phyloP scores from a whole-genome alignment of 2,113 vertebrate genomes.

The Petaurus breviceps region DNA sequence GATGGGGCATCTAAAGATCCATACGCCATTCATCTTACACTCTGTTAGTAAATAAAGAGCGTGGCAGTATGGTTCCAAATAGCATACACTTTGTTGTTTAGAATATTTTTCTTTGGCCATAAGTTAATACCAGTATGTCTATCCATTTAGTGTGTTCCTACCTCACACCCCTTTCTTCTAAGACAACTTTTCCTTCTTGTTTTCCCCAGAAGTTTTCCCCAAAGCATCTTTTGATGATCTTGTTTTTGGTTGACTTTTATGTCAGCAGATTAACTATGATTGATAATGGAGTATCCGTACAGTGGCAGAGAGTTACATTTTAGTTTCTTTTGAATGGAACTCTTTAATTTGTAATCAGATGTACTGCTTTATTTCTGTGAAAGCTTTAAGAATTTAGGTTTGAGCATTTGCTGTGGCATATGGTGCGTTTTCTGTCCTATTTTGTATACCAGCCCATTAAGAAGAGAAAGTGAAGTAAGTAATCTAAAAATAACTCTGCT shows the following conservation, averaged over 20 bases:
- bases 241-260: slow-evolving; percentile 35
- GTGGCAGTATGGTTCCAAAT: background rate
- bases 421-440: slow-evolving; percentile 81
- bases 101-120: slow-evolving; percentile 49
- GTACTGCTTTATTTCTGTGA: slow-evolving; percentile 65
- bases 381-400: slow-evolving; percentile 71
- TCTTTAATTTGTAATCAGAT: slow-evolving; percentile 61
- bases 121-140: background rate
- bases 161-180: background rate
- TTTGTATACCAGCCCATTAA: slow-evolving; percentile 82
- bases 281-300: slow-evolving; percentile 34
- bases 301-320: slow-evolving; percentile 18
- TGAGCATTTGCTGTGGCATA: slow-evolving; percentile 79
- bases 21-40: slow-evolving; percentile 18
- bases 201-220: background rate
- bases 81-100: background rate
- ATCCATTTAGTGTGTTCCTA: background rate
- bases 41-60: slow-evolving; percentile 33
- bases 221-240: slow-evolving; percentile 25
- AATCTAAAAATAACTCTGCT: slow-evolving; percentile 79
- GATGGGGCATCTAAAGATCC: slow-evolving; percentile 41
- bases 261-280: background rate
- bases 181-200: slow-evolving; percentile 18
- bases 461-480: slow-evolving; percentile 80
- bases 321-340: slow-evolving; percentile 57